Evolutionary conservation across 2,888 invertebrate species (phyloP).

Genomic region (Hyalella azteca): DNA sequence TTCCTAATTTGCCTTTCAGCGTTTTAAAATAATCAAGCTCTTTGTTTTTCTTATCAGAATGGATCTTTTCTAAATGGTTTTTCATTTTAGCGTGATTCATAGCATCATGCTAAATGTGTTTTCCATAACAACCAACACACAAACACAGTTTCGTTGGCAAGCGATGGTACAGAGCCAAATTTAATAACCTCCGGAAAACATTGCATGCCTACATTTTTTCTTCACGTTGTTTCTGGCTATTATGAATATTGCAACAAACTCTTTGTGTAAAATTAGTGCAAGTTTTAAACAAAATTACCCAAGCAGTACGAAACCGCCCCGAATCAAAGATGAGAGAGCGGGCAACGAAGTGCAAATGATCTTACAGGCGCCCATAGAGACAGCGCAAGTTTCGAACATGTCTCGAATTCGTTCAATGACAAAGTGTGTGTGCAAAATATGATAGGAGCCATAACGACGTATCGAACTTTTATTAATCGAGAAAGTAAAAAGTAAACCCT

Average conservation of each 20-base stretch:
- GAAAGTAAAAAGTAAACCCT: too few relatives aligned
- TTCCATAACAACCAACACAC: not conserved
- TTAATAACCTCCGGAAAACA: not conserved
- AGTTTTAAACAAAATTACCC: not conserved
- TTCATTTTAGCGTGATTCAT: not conserved
- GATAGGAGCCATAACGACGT: too few relatives aligned
- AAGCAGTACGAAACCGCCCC: not conserved
- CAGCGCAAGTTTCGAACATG: too few relatives aligned
- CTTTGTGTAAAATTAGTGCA: too few relatives aligned
- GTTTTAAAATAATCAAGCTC: not conserved
- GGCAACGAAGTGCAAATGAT: too few relatives aligned
- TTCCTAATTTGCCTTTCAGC: not conserved
- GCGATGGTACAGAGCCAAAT: not conserved
- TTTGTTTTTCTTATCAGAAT: not conserved
- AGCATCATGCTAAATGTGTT: not conserved
- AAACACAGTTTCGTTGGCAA: not conserved
- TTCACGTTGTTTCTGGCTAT: too few relatives aligned
- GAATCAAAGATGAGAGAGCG: not conserved
- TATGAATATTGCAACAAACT: too few relatives aligned
- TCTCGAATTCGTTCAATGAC: too few relatives aligned
- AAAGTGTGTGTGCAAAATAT: too few relatives aligned
- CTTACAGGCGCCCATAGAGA: too few relatives aligned
- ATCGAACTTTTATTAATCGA: too few relatives aligned
- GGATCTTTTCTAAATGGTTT: not conserved
- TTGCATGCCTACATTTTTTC: too few relatives aligned